Base-by-base conservation (phyloP, 1,140 invertebrate genomes). In the Brachionus manjavacas region DNA sequence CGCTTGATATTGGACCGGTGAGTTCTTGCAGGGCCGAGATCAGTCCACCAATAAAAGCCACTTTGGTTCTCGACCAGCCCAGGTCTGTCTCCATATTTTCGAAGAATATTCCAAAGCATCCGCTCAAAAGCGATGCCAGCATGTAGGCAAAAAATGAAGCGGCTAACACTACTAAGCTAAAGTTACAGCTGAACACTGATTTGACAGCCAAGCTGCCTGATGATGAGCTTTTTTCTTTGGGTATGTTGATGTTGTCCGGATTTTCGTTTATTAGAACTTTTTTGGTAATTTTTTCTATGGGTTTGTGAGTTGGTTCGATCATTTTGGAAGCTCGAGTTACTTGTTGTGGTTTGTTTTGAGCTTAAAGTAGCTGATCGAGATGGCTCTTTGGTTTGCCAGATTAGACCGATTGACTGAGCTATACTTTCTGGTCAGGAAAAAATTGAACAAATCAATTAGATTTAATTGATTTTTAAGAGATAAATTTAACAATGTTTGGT, bases 51-150 rank as follows among this genome's bases (percentile, higher is more conserved):
- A 83, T 68, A 25, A 83, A 83, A n/a, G 81, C 81, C 25, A 68
- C 28, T 31, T 81, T 60, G 28, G 23, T 64, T 64, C 52, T 81
- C 11, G 52, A 64, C 52, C 52, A 81, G 79, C 79, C 79, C 12
- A 81, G 25, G 23, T 81, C 79, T 23, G 79, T 25, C 35, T 81
- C 52, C 52, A 81, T 64, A 68, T 68, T 81, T 46, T 81, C 79
- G 28, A 81, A 81, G 52, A 81, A 81, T 28, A 81, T 55, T 23
- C 79, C 79, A 64, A 81, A 81, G 52, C 79, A 81, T 39, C 49
- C 41, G 28, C 52, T 25, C 12, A 81, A 16, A 9, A 81, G 31
- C 12, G 79, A 81, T 23, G 79, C 79, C 28, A 81, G 16, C 79
- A 81, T 81, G 20, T 81, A 81, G 3, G 79, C 31, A 20, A 81